These are phyloP conservation scores for Oreochromis grahami DNA, from an alignment of 2,797 vertebrate genomes.

Conservation along the genomic window DNA sequence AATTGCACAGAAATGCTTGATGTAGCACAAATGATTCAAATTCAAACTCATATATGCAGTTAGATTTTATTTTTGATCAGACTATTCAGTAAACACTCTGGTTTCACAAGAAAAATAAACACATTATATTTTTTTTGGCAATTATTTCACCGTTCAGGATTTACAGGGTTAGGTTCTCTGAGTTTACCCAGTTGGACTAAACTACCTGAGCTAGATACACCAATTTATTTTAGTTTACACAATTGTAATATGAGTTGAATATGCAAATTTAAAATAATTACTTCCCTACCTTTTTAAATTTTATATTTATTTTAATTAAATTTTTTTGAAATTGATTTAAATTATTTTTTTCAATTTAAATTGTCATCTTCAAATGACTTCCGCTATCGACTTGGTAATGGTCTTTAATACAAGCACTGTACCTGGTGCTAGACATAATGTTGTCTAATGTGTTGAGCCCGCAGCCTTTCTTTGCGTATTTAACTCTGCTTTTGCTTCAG, in stretches of 20 bases:
- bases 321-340: background rate
- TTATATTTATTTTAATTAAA: fast-evolving
- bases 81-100: background rate
- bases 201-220: background rate
- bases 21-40: background rate
- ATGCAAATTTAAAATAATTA: background rate
- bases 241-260: background rate
- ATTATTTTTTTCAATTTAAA: background rate
- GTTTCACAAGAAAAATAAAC: background rate
- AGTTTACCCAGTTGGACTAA: background rate
- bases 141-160: background rate
- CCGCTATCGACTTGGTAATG: background rate
- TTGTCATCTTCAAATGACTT: background rate
- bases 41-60: fast-evolving
- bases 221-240: background rate
- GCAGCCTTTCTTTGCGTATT: fast-evolving
- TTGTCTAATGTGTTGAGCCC: background rate
- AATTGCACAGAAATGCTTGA: background rate
- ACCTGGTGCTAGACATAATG: fast-evolving
- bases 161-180: fast-evolving
- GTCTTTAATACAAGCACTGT: fast-evolving
- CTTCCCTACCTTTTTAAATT: background rate
- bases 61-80: background rate
- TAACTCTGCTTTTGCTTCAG: background rate
- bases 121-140: fast-evolving